phyloP scores from a whole-genome alignment of 1,140 invertebrate genomes.

The Nebria ingens region DNA sequence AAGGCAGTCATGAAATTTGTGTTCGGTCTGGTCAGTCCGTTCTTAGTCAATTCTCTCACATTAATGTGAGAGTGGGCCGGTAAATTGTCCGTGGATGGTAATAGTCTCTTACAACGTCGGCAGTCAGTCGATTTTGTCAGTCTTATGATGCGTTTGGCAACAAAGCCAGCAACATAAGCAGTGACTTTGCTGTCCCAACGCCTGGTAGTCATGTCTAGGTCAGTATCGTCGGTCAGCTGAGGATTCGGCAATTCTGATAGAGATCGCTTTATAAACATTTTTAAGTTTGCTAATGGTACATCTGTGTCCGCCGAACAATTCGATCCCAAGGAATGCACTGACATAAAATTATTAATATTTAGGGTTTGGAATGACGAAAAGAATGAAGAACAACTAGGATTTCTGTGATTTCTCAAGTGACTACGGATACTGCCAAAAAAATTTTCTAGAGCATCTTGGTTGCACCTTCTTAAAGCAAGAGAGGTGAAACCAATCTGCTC shows the following conservation, averaged over 20 bases:
- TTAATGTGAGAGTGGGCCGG: neutral
- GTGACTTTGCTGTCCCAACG: neutral
- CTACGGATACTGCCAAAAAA: neutral
- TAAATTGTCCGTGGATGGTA: neutral
- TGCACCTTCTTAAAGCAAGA: neutral
- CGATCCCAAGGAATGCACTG: neutral
- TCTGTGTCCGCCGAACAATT: neutral
- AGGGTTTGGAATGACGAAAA: neutral
- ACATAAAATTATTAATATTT: neutral
- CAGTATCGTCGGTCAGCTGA: no score
- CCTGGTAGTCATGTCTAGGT: neutral
- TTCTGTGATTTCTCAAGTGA: neutral
- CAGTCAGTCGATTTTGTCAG: neutral
- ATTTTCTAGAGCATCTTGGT: neutral
- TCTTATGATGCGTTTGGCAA: neutral
- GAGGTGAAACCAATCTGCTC: neutral
- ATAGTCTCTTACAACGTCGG: neutral
- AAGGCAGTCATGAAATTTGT: neutral
- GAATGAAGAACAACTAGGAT: neutral
- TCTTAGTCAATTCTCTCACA: neutral
- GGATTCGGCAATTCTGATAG: neutral
- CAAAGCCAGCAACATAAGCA: neutral
- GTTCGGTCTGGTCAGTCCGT: neutral
- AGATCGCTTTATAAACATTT: neutral
- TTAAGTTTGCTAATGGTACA: neutral